Base-by-base conservation (phyloP, 2,797 vertebrate species). In the Sphenopsis melanotis region DNA sequence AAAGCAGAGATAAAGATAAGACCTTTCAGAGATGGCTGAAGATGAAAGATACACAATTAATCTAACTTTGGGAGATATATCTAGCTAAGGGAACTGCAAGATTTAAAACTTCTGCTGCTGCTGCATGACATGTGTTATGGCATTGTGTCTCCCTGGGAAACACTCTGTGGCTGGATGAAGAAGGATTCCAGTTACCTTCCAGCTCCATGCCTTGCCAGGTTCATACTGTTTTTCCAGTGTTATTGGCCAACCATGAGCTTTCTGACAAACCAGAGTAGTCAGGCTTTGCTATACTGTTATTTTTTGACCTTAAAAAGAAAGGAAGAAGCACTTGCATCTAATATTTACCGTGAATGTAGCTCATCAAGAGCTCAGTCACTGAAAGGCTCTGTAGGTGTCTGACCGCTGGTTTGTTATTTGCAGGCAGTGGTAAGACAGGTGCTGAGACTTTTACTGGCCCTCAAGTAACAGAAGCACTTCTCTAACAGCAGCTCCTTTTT, bases 41-140 rank as follows among this genome's bases (percentile, higher is more conserved):
- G 96, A 97, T 96, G 97, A 98, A 97, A 96, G 91, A 94, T 90
- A 83, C 49, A 89, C 24, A 66, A 94, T 95, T 92, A 96, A 96
- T 96, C 95, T 87, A 72, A 90, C 95, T 95, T 95, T 95, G 80
- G 82, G 69, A 90, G 92, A 95, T 96, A 83, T 74, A 94, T 91
- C 93, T 95, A 95, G 93, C 90, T 94, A 96, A 89, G 83, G 55
- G 72, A 90, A 65, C 82, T 39, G 56, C 81, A 83, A 86, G 93
- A 94, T 96, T 97, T 97, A 91, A 94, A 96, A 91, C 77, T 90
- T 83, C 66, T 92, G 68, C 66, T 93, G 89, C 94, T 96, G 95
- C 92, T 94, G 91, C 92, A 61, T 93, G 92, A 95, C 87, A 84
- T 19, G 30, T 93, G 87, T 89, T 96, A 63, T 0, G 11, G 50